Percentiles rank a stretch among this genome's conserved stretches.
Evolutionary conservation across 2,888 invertebrate species (phyloP).

Genomic region (Nasonovia ribisnigri): DNA sequence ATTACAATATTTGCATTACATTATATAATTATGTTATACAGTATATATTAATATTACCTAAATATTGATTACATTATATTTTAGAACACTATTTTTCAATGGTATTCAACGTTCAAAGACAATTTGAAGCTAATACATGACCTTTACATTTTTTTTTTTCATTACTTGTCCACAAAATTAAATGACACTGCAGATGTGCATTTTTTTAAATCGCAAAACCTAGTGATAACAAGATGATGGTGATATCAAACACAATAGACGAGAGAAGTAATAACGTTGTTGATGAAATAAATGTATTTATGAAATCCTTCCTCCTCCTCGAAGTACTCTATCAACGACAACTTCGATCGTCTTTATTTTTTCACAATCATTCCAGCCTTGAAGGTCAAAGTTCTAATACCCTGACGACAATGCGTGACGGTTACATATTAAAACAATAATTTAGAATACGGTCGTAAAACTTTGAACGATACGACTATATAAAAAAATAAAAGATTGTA

Average conservation of each 20-base stretch:
- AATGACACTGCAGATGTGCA: background rate
- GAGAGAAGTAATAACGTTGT: background rate
- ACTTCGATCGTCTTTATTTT: background rate
- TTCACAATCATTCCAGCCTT: background rate
- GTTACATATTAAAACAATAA: conserved; percentile 4
- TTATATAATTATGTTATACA: background rate
- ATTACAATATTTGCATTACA: background rate
- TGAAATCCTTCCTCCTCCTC: background rate
- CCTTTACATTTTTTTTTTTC: background rate
- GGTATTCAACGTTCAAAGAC: background rate
- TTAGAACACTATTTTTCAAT: background rate
- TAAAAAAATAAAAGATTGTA: background rate
- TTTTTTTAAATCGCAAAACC: background rate
- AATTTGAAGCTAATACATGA: background rate
- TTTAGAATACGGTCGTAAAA: background rate
- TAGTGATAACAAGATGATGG: background rate
- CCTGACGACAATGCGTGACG: background rate
- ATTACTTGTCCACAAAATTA: background rate
- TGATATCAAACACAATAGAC: background rate
- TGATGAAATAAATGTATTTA: background rate
- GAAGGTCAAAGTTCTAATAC: background rate
- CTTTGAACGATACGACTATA: background rate
- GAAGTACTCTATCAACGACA: background rate
- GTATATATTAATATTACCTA: background rate
- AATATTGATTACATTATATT: background rate